These are phyloP conservation scores for Seira musarum DNA, from an alignment of 2,888 invertebrate genomes.

Conservation along the genomic window DNA sequence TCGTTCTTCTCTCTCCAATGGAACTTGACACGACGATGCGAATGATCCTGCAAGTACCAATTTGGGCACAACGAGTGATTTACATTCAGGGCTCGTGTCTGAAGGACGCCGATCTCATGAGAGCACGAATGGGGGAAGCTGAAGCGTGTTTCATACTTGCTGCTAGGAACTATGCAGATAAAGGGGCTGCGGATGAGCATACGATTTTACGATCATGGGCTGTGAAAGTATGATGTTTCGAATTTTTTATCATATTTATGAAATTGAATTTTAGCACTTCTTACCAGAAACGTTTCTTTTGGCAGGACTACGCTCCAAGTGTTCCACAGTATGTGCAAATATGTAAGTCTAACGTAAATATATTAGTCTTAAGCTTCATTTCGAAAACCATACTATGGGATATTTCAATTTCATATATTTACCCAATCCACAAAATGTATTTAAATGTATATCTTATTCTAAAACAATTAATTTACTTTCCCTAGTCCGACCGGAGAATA, in stretches of 20 bases:
- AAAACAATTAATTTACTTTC: constrained; percentile 98
- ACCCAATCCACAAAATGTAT: neutral
- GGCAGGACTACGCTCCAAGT: constrained; percentile 97
- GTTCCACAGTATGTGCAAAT: constrained; percentile 95
- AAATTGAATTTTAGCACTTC: constrained; percentile 99
- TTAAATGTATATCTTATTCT: constrained; percentile 19
- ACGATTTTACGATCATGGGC: constrained; percentile 76
- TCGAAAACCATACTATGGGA: constrained; percentile 72
- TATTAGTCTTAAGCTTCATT: no score
- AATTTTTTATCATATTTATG: constrained; percentile 71
- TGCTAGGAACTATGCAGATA: constrained; percentile 95
- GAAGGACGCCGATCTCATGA: constrained; percentile 94
- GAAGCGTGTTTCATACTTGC: constrained; percentile 98
- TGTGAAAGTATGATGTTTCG: no score
- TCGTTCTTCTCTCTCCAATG: constrained; percentile 96
- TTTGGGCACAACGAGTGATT: constrained; percentile 92
- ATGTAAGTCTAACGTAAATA: no score
- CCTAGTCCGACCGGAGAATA: constrained; percentile 98
- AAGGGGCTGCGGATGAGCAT: constrained; percentile 92
- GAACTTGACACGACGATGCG: constrained; percentile 98
- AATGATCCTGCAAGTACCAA: constrained; percentile 90
- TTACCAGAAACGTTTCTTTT: no score
- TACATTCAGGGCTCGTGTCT: constrained; percentile 97
- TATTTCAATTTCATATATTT: neutral
- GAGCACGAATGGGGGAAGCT: constrained; percentile 97